phyloP scores from a whole-genome alignment of 2,888 invertebrate genomes.

The Belgica antarctica region DNA sequence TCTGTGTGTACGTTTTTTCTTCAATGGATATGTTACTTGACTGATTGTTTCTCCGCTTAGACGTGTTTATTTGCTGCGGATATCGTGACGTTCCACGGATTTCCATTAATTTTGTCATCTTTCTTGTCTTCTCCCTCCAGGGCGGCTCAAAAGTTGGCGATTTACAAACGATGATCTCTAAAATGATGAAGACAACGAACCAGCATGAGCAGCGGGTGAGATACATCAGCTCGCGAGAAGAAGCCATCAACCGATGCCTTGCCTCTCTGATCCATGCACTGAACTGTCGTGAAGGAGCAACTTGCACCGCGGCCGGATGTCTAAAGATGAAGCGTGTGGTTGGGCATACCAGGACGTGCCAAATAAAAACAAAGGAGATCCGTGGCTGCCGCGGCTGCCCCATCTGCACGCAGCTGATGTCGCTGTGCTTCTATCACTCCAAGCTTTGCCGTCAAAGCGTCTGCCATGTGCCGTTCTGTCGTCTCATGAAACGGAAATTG shows the following conservation, averaged over 20 bases:
- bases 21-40: neutral
- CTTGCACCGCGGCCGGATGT: constrained; percentile 28
- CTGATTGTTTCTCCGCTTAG: neutral
- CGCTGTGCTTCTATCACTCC: constrained; percentile 37
- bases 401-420: constrained; percentile 35
- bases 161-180: constrained; percentile 32
- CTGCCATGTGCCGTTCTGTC: constrained; percentile 41
- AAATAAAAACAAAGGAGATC: constrained; percentile 2
- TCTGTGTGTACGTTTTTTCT: constrained; percentile 11
- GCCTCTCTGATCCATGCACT: constrained; percentile 33
- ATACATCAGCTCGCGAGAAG: constrained; percentile 23
- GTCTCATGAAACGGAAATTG: constrained; percentile 30
- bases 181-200: constrained; percentile 33
- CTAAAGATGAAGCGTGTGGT: constrained; percentile 36
- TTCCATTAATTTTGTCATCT: too few relatives aligned
- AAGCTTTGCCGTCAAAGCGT: constrained; percentile 23
- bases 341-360: constrained; percentile 36
- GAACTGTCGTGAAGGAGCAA: constrained; percentile 34
- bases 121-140: neutral
- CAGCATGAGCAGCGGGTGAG: constrained; percentile 35
- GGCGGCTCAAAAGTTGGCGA: constrained; percentile 33
- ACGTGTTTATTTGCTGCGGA: neutral
- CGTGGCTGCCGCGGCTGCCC: constrained; percentile 26
- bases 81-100: neutral
- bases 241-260: constrained; percentile 37